phyloP scores from a whole-genome alignment of 2,888 invertebrate species.

The Tetanocera ferruginea region DNA sequence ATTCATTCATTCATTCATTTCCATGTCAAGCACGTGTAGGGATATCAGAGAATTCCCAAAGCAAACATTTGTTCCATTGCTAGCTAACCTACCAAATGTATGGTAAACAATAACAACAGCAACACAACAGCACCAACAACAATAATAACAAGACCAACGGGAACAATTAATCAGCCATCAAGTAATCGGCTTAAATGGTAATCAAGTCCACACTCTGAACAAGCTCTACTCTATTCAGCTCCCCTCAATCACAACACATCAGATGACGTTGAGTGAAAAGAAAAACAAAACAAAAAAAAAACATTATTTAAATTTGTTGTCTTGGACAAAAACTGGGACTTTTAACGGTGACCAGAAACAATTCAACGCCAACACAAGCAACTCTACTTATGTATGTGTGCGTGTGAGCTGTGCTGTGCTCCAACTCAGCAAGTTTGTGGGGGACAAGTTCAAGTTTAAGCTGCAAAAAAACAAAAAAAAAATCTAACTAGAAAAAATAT shows the following conservation, averaged over 20 bases:
- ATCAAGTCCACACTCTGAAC: constrained; percentile 50
- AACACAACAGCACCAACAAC: background rate
- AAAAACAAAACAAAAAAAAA: background rate
- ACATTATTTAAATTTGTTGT: constrained; percentile 1
- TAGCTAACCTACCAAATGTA: background rate
- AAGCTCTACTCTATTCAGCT: too few species aligned
- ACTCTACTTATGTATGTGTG: background rate
- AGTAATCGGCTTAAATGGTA: constrained; percentile 56
- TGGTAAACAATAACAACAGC: constrained; percentile 17
- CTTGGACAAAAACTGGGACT: constrained; percentile 8
- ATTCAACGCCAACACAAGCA: constrained; percentile 29
- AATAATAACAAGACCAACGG: constrained; percentile 25
- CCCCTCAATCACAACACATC: background rate
- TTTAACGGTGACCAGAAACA: constrained; percentile 7
- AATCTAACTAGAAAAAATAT: background rate
- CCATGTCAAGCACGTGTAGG: constrained; percentile 9
- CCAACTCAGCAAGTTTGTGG: constrained; percentile 16
- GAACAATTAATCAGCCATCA: constrained; percentile 52
- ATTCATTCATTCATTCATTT: background rate
- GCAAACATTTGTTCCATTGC: background rate
- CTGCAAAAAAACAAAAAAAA: background rate
- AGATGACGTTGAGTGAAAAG: background rate
- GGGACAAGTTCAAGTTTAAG: constrained; percentile 29
- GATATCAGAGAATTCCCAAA: background rate
- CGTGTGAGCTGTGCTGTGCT: background rate